Percentiles rank a stretch among this genome's conserved stretches.
Evolutionary conservation across 1,140 invertebrate genomes (phyloP).

Genomic region (Uloborus diversus): DNA sequence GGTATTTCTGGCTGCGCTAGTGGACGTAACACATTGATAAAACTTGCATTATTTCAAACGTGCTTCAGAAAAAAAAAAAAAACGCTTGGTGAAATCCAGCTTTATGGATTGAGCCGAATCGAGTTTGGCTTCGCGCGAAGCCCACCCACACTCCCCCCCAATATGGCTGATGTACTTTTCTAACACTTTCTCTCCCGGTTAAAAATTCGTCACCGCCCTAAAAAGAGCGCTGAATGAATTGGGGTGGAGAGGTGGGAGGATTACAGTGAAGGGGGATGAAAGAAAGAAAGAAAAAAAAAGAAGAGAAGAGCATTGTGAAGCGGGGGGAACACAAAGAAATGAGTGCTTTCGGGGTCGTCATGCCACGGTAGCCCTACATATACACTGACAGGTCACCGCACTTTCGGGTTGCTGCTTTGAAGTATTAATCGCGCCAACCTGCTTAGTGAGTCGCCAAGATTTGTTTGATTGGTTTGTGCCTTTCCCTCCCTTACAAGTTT

Average conservation of each 20-base stretch:
- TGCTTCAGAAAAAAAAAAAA: too few relatives aligned
- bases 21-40: background rate
- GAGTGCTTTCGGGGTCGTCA: slow-evolving; percentile 37
- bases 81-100: too few relatives aligned
- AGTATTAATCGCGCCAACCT: slow-evolving; percentile 43
- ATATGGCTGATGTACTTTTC: background rate
- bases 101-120: too few relatives aligned
- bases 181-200: slow-evolving; percentile 16
- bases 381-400: slow-evolving; percentile 54
- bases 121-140: background rate
- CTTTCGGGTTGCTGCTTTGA: slow-evolving; percentile 6
- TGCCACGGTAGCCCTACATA: slow-evolving; percentile 53
- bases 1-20: background rate
- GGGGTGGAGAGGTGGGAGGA: background rate
- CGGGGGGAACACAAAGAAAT: slow-evolving; percentile 20
- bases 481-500: too few relatives aligned
- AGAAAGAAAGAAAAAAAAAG: background rate
- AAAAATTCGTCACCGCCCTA: slow-evolving; percentile 51
- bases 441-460: slow-evolving; percentile 40
- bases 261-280: background rate
- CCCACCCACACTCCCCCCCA: background rate
- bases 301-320: background rate
- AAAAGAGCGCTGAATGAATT: slow-evolving; percentile 17
- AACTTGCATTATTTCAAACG: background rate
- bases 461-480: too few relatives aligned